A percentile compares a stretch with the other conserved stretches of the same genome.
Evolutionary conservation across 1,140 invertebrate genomes (phyloP).

Genomic region (Coelopa frigida): DNA sequence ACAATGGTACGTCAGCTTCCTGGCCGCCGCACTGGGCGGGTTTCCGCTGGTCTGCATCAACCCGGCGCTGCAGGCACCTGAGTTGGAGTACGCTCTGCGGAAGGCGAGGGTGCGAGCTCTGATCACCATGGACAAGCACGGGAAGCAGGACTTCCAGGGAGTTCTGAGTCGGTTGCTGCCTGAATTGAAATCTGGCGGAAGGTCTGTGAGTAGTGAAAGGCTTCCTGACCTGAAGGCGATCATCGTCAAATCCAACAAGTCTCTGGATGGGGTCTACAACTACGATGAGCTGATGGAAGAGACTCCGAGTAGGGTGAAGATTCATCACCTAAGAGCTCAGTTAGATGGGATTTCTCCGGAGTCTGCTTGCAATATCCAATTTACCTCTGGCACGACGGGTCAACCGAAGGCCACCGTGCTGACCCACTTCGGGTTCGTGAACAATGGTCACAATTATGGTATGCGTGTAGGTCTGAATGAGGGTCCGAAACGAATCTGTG

Average conservation of each 20-base stretch:
- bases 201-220: slow-evolving; percentile 27
- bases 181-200: slow-evolving; percentile 37
- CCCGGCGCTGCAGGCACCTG: slow-evolving; percentile 65
- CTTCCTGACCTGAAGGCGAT: slow-evolving; percentile 48
- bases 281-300: slow-evolving; percentile 48
- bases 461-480: slow-evolving; percentile 32
- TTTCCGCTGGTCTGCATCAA: slow-evolving; percentile 77
- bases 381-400: slow-evolving; percentile 67
- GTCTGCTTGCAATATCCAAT: slow-evolving; percentile 68
- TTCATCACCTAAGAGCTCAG: too few relatives aligned
- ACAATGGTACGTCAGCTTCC: slow-evolving; percentile 69
- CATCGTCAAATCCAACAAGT: slow-evolving; percentile 47
- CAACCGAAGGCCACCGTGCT: slow-evolving; percentile 76
- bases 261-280: slow-evolving; percentile 51
- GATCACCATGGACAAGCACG: slow-evolving; percentile 57
- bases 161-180: slow-evolving; percentile 52
- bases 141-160: slow-evolving; percentile 61
- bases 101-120: slow-evolving; percentile 66
- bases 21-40: slow-evolving; percentile 71
- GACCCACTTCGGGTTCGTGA: slow-evolving; percentile 72
- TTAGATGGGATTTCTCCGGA: slow-evolving; percentile 53
- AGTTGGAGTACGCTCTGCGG: slow-evolving; percentile 68
- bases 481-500: slow-evolving; percentile 48
- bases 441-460: slow-evolving; percentile 66
- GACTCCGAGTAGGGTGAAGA: slow-evolving; percentile 24